phyloP scores from a whole-genome alignment of 2,113 vertebrate genomes.

The Balaenoptera acutorostrata region DNA sequence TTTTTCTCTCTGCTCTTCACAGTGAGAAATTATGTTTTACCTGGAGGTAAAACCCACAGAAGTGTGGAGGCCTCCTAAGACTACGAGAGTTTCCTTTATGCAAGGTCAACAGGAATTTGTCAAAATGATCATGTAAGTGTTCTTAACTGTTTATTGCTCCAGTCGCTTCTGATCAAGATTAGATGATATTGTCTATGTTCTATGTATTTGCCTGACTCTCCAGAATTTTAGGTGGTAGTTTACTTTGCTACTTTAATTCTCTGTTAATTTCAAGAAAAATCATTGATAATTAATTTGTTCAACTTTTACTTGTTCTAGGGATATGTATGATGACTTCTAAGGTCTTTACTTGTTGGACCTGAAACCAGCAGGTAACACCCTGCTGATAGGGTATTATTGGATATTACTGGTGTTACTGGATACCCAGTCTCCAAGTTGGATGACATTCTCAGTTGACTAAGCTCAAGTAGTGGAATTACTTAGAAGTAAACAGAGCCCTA shows the following conservation, averaged over 20 bases:
- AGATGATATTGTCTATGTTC: not conserved
- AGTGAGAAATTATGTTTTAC: not conserved
- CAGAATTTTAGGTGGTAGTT: not conserved
- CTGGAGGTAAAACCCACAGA: not conserved
- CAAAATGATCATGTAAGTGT: not conserved
- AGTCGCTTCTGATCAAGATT: not conserved
- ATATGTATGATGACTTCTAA: not conserved
- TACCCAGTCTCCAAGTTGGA: not conserved
- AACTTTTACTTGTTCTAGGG: not conserved
- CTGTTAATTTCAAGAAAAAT: not conserved
- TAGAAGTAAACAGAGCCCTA: not conserved
- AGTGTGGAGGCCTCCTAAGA: not conserved
- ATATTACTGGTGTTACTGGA: not conserved
- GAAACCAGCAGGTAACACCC: not conserved
- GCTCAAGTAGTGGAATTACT: not conserved
- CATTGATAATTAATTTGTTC: not conserved
- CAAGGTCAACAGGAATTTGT: not conserved
- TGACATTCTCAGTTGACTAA: not conserved
- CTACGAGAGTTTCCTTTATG: not conserved
- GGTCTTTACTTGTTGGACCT: not conserved
- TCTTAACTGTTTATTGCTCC: not conserved
- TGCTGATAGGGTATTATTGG: not conserved
- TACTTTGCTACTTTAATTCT: not conserved
- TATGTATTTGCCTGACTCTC: not conserved
- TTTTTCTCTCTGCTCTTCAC: not conserved